phyloP scores from a whole-genome alignment of 2,797 vertebrate species.

The Crenichthys baileyi region DNA sequence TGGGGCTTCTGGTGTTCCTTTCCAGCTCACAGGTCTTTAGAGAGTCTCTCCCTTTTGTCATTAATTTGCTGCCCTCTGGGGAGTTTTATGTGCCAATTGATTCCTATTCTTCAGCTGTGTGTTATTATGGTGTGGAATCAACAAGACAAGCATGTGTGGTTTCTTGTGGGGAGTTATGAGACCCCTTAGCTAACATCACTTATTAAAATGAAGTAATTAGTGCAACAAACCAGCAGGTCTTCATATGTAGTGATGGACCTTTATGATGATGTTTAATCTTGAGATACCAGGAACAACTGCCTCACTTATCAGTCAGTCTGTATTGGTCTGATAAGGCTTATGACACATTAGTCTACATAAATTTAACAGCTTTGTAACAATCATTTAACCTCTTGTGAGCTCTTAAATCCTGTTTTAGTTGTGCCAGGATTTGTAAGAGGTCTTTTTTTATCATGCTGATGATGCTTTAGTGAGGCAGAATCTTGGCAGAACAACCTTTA shows the following conservation, averaged over 20 bases:
- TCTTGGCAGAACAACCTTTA: background rate
- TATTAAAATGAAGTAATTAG: slow-evolving; percentile 2
- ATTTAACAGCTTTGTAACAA: slow-evolving; percentile 13
- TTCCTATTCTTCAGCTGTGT: slow-evolving; percentile 49
- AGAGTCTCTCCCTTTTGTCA: slow-evolving; percentile 56
- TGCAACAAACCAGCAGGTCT: slow-evolving; percentile 13
- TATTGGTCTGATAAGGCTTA: slow-evolving; percentile 20
- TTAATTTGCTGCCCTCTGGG: slow-evolving; percentile 73
- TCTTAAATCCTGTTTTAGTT: slow-evolving; percentile 4
- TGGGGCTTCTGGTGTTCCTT: slow-evolving; percentile 31
- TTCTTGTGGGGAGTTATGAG: slow-evolving; percentile 47
- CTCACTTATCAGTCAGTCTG: background rate
- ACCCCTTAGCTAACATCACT: slow-evolving; percentile 25
- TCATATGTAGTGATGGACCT: slow-evolving; percentile 1
- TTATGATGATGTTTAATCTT: slow-evolving; percentile 28
- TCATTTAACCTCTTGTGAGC: background rate
- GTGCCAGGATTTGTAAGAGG: background rate
- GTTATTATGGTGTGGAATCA: slow-evolving; percentile 47
- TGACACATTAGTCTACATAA: slow-evolving; percentile 17
- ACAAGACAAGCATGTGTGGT: slow-evolving; percentile 42
- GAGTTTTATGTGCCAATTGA: slow-evolving; percentile 70
- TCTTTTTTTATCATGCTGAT: background rate
- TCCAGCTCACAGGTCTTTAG: slow-evolving; percentile 51
- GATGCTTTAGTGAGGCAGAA: background rate
- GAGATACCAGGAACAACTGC: background rate